phyloP scores from a whole-genome alignment of 2,113 vertebrate species.

The Mionectes macconnelli region DNA sequence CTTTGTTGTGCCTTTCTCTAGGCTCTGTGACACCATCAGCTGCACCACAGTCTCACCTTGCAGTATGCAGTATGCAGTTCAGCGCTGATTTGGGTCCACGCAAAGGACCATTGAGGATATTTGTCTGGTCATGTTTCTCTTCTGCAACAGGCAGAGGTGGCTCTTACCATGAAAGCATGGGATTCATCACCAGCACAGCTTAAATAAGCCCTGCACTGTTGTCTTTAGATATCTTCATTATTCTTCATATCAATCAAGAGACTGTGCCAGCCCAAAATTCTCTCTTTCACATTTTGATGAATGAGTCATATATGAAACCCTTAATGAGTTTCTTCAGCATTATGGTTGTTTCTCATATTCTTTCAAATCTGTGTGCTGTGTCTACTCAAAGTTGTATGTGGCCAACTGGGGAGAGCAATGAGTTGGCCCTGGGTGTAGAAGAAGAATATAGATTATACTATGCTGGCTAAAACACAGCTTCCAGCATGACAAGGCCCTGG shows the following conservation, averaged over 20 bases:
- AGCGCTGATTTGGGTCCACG: background rate
- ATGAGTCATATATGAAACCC: background rate
- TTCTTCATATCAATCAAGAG: background rate
- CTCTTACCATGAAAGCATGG: too few species aligned
- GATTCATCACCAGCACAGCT: background rate
- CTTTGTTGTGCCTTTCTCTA: too few species aligned
- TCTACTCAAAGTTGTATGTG: background rate
- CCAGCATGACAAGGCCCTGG: background rate
- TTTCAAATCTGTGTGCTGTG: background rate
- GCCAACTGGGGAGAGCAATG: background rate
- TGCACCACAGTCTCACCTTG: background rate
- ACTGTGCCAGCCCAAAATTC: background rate
- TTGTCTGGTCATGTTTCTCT: background rate
- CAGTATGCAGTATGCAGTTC: background rate
- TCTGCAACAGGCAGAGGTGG: background rate
- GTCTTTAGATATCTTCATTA: background rate
- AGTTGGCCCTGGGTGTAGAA: background rate
- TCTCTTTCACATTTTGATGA: background rate
- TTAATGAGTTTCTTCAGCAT: background rate
- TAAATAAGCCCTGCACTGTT: background rate
- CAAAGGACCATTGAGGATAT: background rate
- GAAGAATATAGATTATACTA: accelerated
- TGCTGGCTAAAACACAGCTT: background rate
- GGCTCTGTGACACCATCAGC: too few species aligned
- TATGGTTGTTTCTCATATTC: background rate